Base-by-base conservation (phyloP, 2,888 invertebrate genomes). In the Herminia tarsipennalis region DNA sequence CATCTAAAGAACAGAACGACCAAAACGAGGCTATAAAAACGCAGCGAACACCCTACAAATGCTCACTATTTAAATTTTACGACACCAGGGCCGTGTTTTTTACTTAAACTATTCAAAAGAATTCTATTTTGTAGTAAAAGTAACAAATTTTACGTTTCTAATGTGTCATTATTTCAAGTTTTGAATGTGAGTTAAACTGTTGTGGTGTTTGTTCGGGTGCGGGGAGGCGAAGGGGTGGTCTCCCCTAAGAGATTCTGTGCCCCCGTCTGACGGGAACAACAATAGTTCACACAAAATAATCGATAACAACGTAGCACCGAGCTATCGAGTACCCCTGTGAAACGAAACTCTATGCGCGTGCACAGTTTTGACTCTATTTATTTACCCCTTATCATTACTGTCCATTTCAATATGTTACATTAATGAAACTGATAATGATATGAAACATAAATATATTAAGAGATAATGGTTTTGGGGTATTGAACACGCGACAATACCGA, bases 241-340 rank as follows among this genome's bases (percentile, higher is more conserved):
- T 64, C 76, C 82, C 87, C 88, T 89, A 76, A 80, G 76, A 76
- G 88, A 87, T 81, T 87, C 84, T 88, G 83, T 75, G 67, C 74
- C 84, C 84, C 80, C 74, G 74, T 76, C 71, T 73, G 64, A 42
- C 53, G 55, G 71, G 71, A 35, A 74, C 70, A 80, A 89, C 87
- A 88, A 89, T 88, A 89, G 88, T 86, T 85, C 85, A 83, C 83
- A 85, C 76, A 71, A 74, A 80, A 78, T 78, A 88, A 89, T 89
- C 89, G 77, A 89, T 90, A 64, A 48, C 68, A 62, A 37, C 69
- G 66, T 63, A 66, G 58, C 65, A 55, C 52, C 55, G 32, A 30
- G 16, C 48, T 43, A 64, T 60, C 39, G 52, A 59, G 41, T 42
- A 33, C 52, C 40, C 52, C 39, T 57, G 36, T 53, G 46, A 34